phyloP scores from a whole-genome alignment of 2,888 invertebrate species.

The Pyrochroa serraticornis region DNA sequence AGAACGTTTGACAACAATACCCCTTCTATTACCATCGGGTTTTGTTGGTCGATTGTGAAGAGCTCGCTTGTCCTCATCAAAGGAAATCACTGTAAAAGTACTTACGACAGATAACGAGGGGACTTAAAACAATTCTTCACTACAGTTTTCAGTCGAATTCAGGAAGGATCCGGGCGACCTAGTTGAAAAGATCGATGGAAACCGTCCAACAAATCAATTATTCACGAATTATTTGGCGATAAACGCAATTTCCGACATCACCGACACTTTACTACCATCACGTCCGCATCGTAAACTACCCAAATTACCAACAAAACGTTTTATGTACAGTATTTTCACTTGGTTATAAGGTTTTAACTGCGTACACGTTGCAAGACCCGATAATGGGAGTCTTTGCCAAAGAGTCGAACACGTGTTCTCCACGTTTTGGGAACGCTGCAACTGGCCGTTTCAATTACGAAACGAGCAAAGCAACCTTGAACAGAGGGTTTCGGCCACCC shows the following conservation, averaged over 20 bases:
- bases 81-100: no score
- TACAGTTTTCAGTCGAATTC: no score
- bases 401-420: conserved; percentile 14
- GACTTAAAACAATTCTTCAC: no score
- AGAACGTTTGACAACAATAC: no score
- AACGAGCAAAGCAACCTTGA: conserved; percentile 6
- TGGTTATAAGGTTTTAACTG: no score
- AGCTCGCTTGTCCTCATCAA: no score
- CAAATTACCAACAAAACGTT: no score
- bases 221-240: conserved; percentile 12
- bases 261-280: neutral
- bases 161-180: conserved; percentile 1
- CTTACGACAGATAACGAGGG: no score
- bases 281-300: neutral
- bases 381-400: neutral
- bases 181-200: neutral
- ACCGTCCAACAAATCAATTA: conserved; percentile 5
- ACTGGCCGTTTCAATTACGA: conserved; percentile 15
- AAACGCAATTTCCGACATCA: conserved; percentile 1
- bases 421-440: neutral
- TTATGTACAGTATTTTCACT: no score
- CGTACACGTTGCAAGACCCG: no score
- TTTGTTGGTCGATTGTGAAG: no score
- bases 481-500: conserved; percentile 15
- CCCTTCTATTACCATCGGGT: no score